Evolutionary conservation across 2,113 vertebrate genomes (phyloP), one percentile per base, ranked within the genome.

Genomic region (Motacilla alba): DNA sequence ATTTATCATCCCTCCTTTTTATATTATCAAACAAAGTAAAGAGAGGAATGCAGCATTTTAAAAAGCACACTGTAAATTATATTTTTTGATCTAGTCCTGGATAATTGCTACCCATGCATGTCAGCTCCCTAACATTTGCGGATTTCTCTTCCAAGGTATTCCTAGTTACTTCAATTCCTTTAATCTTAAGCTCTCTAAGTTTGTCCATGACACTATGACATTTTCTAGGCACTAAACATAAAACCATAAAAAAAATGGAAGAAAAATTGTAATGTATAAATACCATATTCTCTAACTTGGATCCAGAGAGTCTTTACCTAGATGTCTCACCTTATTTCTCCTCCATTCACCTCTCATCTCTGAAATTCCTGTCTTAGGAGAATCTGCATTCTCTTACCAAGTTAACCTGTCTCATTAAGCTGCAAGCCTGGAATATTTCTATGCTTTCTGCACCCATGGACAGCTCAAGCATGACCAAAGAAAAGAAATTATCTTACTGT

Each of bases 61-160:
- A 70, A 63, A 92, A 75, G 18, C 28, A 76, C 5, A 43, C 11
- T 64, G 22, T 53, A 60, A 89, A 68, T 6, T 31, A 1, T 47
- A 75, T 56, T 81, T 68, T 89, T 52, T 88, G 4, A 83, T 69
- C 47, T 49, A 52, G 24, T 80, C 23, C 59, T 35, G 35, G 35
- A 35, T 58, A 83, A 49, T 2, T 30, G 24, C 23, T 19, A 72
- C 1, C 1, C 27, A 50, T 13, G 27, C 1, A 1, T 17, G 7
- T 53, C 63, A 83, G 31, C 28, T 87, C 30, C 49, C 58, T 94
- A 75, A 53, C 20, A 56, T 64, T 52, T 64, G 5, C 23, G 30
- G 37, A 73, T 91, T 93, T 91, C 56, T 87, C 33, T 94, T 83
- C 21, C 39, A 63, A 69, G 26, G 10, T 53, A 44, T 13, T 69